Conservation (phyloP, 2,888 invertebrate genomes). For the Crossocerus cetratus region DNA sequence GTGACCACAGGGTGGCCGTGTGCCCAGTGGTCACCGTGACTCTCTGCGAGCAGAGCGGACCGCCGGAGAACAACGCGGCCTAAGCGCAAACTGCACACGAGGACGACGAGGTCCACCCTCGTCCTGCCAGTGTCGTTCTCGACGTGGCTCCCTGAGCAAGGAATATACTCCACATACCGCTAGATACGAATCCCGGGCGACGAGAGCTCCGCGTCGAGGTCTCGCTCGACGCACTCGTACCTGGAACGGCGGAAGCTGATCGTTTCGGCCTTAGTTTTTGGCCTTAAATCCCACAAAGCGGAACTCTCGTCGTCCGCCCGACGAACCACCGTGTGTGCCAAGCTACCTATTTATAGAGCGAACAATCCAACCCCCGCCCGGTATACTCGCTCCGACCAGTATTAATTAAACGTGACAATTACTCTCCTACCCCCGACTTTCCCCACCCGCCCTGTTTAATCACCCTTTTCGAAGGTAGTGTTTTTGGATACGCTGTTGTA, state of each 20-base stretch:
- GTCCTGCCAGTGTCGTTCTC: slow-evolving; percentile 8
- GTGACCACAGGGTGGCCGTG: slow-evolving; percentile 65
- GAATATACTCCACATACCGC: slow-evolving; percentile 14
- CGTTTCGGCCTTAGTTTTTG: no score
- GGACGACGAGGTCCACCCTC: not conserved
- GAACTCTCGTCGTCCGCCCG: slow-evolving; percentile 28
- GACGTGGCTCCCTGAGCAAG: not conserved
- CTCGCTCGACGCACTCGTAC: no score
- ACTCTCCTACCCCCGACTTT: not conserved
- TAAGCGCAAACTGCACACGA: slow-evolving; percentile 8
- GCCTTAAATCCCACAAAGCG: not conserved
- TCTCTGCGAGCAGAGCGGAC: slow-evolving; percentile 63
- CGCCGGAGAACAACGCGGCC: slow-evolving; percentile 18
- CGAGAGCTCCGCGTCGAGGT: slow-evolving; percentile 1
- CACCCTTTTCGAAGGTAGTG: slow-evolving; percentile 32
- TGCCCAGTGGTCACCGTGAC: slow-evolving; percentile 71
- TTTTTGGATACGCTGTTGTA: slow-evolving; percentile 35
- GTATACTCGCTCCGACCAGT: slow-evolving; percentile 46
- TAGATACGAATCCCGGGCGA: slow-evolving; percentile 11
- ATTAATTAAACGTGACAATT: slow-evolving; percentile 37
- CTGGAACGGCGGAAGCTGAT: no score
- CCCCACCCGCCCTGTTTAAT: not conserved
- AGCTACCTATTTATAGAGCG: slow-evolving; percentile 15
- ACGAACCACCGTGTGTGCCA: slow-evolving; percentile 34
- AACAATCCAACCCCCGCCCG: slow-evolving; percentile 15